Base-by-base conservation (phyloP, 2,113 vertebrate genomes). In the Hylia prasina region DNA sequence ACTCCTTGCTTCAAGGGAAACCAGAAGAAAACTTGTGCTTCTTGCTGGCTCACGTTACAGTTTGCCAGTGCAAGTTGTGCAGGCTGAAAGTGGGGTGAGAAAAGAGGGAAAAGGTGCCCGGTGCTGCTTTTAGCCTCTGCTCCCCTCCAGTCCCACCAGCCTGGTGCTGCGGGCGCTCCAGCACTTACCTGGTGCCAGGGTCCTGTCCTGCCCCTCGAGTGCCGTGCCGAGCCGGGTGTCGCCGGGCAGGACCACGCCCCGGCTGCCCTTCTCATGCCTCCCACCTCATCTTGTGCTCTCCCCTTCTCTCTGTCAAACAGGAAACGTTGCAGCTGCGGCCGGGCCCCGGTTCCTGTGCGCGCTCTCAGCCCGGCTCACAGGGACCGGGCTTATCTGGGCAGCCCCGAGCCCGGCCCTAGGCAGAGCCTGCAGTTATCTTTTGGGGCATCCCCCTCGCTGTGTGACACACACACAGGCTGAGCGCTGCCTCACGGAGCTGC, bases 301-400 rank as follows among this genome's bases (percentile, higher is more conserved):
- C 2, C 68, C 56, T 48, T 70, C 33, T 2, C 86, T 9, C 33
- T 24, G 72, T 87, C 4, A 4, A 89, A 97, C 96, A 97, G 96
- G 96, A 97, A 97, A 71, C 8, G 93, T 14, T 63, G 93, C 85
- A 45, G 91, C 89, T 40, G 37, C 84, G 30, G 92, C 90, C 5
- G 71, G 81, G 88, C 82, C 39, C 92, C 4, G 37, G 96, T 97
- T 97, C 96, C 96, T 97, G 96, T 89, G 90, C 10, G 82, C 3
- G 90, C 90, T 82, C 15, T 6, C 42, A 44, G 42, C 42, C 42
- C 13, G 40, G 40, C 40, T 42, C 19, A 1, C 0, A 0, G 27
- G 48, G 28, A 2, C 2, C 40, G 2, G 60, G 79, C 60, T 83
- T 93, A 68, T 93, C 85, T 60, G 0, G 60, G 76, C 44, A 80